Base-by-base conservation (phyloP, 2,888 invertebrate species). In the Dryomyza anilis region DNA sequence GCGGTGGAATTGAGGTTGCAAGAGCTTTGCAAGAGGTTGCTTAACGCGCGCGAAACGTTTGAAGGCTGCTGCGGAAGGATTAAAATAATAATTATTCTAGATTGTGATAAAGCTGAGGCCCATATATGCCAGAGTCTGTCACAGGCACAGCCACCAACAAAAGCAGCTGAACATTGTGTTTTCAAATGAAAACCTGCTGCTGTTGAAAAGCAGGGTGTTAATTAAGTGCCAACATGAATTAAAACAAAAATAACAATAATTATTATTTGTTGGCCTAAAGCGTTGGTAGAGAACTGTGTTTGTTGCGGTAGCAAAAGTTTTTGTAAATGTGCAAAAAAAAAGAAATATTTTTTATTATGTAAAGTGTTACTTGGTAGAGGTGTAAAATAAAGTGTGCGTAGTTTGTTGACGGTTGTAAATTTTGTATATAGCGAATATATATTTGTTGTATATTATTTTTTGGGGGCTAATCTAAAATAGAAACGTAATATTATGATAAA, bases 201-300 rank as follows among this genome's bases (percentile, higher is more conserved):
- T 53, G 33, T n/a, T n/a, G n/a, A n/a, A n/a, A n/a, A 55, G 33
- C 30, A 30, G 55, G 55, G 62, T 66, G 63, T 61, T 72, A 72
- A 71, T 71, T 69, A 71, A 65, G 69, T 69, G 70, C 68, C 68
- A 70, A 71, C 71, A 69, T 63, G 66, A 52, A 69, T 72, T 64
- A 59, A 50, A 57, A 68, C 66, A 61, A 67, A 60, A 64, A 61
- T 36, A 57, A 46, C 27, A 59, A 65, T 36, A 60, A 63, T 52
- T 36, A 58, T 55, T 55, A 30, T 30, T n/a, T n/a, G n/a, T 30
- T 55, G 19, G 55, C 55, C 55, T 19, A 10, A 55, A 19, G 55
- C 55, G 16, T 16, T 55, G 29, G 55, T 30, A 55, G 33, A 19
- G 55, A 55, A 55, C 16, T 55, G 23, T 33, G 29, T n/a, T n/a